Evolutionary conservation across 2,888 invertebrate genomes (phyloP).

Genomic region (Sceliomorpha sp.): DNA sequence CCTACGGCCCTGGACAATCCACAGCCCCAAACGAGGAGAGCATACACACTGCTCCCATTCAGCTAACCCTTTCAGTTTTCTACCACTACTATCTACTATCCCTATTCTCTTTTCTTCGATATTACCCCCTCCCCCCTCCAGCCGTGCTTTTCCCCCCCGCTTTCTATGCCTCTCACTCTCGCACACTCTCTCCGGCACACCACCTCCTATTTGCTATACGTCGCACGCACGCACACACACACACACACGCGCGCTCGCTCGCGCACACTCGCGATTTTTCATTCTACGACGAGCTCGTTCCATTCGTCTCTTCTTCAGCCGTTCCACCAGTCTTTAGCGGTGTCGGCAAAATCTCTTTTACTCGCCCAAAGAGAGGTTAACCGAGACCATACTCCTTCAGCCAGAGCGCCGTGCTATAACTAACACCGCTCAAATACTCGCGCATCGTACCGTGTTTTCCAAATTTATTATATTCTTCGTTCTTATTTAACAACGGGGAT

Average conservation of each 20-base stretch:
- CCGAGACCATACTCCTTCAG: conserved; percentile 28
- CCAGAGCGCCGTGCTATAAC: conserved; percentile 20
- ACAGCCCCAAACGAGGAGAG: conserved; percentile 73
- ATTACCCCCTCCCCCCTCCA: conserved; percentile 22
- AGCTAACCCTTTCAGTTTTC: conserved; percentile 72
- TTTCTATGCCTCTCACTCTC: conserved; percentile 27
- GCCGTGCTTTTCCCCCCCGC: conserved; percentile 35
- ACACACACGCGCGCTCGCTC: conserved; percentile 8
- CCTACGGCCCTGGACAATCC: conserved; percentile 64
- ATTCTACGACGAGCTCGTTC: conserved; percentile 37
- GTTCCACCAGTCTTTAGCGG: conserved; percentile 57
- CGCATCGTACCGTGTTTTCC: background rate
- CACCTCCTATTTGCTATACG: conserved; percentile 6
- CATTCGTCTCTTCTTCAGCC: conserved; percentile 55
- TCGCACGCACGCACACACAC: conserved; percentile 4
- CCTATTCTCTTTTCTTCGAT: conserved; percentile 37
- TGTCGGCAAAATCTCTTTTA: conserved; percentile 63
- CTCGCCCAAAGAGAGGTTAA: conserved; percentile 56
- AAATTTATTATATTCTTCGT: background rate
- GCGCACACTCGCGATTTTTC: conserved; percentile 43
- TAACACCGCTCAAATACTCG: conserved; percentile 22
- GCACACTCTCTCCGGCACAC: conserved; percentile 1
- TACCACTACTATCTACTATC: conserved; percentile 33
- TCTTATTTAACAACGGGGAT: background rate
- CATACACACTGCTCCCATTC: conserved; percentile 74